Evolutionary conservation across 2,888 invertebrate species (phyloP).

Genomic region (Cancer borealis): DNA sequence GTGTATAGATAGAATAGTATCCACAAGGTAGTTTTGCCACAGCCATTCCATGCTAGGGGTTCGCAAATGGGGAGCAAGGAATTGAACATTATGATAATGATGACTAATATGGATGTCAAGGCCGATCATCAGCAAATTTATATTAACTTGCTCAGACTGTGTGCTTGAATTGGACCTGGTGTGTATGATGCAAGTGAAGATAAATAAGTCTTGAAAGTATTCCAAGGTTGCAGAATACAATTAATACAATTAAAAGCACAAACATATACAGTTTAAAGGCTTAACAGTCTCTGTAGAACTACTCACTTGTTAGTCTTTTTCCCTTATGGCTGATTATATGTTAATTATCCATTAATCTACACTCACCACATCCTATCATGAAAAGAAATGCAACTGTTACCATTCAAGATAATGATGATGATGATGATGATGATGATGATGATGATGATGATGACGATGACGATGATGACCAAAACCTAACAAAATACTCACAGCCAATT

Average conservation of each 20-base stretch:
- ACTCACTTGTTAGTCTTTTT: background rate
- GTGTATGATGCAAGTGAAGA: background rate
- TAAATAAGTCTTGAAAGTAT: background rate
- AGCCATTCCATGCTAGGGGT: background rate
- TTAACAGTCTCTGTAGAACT: too few species aligned
- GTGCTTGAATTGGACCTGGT: background rate
- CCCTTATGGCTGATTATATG: background rate
- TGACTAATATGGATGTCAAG: background rate
- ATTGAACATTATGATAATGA: background rate
- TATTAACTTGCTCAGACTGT: background rate
- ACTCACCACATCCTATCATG: too few species aligned
- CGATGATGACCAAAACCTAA: background rate
- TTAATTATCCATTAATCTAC: background rate
- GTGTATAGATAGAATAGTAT: background rate
- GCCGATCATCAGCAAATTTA: background rate
- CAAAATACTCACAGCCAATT: conserved; percentile 89
- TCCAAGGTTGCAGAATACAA: background rate
- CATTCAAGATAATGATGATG: background rate
- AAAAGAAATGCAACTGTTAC: background rate
- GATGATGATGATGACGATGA: background rate
- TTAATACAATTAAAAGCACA: background rate
- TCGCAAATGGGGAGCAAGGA: background rate
- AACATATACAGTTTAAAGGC: background rate
- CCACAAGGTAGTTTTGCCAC: background rate
- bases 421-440: background rate